Evolutionary conservation across 2,113 vertebrate species (phyloP), one percentile per base, ranked within the genome.

Genomic region (Spea bombifrons): DNA sequence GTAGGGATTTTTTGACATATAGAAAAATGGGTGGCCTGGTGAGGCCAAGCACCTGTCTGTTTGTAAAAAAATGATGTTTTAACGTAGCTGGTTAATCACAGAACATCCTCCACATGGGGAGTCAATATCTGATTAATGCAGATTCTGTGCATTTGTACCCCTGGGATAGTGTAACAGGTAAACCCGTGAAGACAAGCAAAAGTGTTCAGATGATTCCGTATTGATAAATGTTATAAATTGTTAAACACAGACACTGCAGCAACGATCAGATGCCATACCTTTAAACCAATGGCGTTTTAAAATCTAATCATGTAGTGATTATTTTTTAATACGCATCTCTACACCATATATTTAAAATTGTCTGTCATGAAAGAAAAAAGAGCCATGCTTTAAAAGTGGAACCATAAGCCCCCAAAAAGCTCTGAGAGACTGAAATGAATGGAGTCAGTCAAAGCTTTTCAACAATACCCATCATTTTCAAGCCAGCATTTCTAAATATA

Each of bases 121-220:
- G 16, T 74, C 72, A 64, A 74, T 74, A 64, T n/a, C 57, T 74
- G 72, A 74, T 74, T 74, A 74, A 74, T 74, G 53, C 61, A 75
- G 10, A 44, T 48, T 49, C 7, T 5, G 46, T 17, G 59, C 73
- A 30, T 75, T 64, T 64, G 44, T 65, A 48, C 73, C 48, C 16
- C 30, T 16, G 73, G 59, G 47, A 75, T 16, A 44, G 71, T 73
- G 63, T 75, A 75, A 63, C 73, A 65, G 63, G 63, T 30, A 65
- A 65, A 65, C 63, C 16, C 8, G 59, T 50, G 3, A 61, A 59
- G 73, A 48, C 59, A 75, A 75, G 73, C 73, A 75, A 75, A 59
- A 64, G 17, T 59, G 59, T 48, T 17, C 45, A 64, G 30, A 63
- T 65, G 73, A 53, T 73, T 4, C 46, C 59, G 30, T 75, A 75